Base-by-base conservation (phyloP, 2,797 vertebrate genomes). In the Sebastes goodei region DNA sequence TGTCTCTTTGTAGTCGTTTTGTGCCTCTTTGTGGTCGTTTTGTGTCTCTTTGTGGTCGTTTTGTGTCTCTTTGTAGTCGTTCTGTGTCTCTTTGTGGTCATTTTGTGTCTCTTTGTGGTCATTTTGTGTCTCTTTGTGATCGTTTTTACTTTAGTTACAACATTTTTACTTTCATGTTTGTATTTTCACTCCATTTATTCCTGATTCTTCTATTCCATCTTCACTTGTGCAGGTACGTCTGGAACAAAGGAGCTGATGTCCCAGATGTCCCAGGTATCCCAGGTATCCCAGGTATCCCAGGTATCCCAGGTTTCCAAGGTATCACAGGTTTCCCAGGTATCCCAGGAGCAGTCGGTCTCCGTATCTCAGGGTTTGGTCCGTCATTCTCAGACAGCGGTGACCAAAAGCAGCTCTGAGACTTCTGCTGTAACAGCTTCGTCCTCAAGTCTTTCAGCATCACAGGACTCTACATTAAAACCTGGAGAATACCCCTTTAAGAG, bases 401-500 rank as follows among this genome's bases (percentile, higher is more conserved):
- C 84, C 72, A 92, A 70, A 81, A 82, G 35, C 70, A 76, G 67
- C 84, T 74, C 87, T 0, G 93, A 94, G 38, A 60, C 83, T 23
- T 71, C 82, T 5, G 11, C 68, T 60, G 57, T 77, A 2, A 85
- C 73, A 1, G 32, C 69, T 33, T 88, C 75, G 35, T 53, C 87
- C 6, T 25, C 84, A 21, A 65, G 77, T 75, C 91, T 92, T 21
- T 83, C 87, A 33, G 85, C 84, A n/a, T 90, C 89, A 30, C 93
- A 92, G 76, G 92, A 92, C 3, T 62, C 83, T 4, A 32, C 87
- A 61, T 92, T 92, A 1, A 95, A 93, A 11, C 78, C 88, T 2
- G 84, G 92, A 10, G 97, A 97, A 81, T 94, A 95, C 80, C 93
- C 96, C 11, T 94, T 92, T 72, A 96, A 96, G 59, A 69, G 96